Percentiles rank a stretch among this genome's conserved stretches.
These are phyloP conservation scores for Euclidia mi DNA, from an alignment of 2,888 invertebrate species.

Conservation along the genomic window DNA sequence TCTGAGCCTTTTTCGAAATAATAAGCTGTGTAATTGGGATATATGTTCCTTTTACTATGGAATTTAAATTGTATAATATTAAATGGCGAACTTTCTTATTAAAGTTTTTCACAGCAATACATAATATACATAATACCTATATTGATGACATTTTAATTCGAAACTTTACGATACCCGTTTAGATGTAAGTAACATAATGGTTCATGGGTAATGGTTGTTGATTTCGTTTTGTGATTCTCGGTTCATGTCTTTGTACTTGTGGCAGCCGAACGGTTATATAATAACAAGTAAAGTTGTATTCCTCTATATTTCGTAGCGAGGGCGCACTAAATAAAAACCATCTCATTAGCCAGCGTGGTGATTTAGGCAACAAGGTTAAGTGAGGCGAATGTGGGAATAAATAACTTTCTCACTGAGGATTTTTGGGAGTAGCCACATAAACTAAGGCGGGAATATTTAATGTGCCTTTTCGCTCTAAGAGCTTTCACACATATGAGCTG, in stretches of 20 bases:
- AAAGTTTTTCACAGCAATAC: constrained; percentile 66
- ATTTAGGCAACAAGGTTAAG: constrained; percentile 66
- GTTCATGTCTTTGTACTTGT: not conserved
- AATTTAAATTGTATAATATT: too few species aligned
- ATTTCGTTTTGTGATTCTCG: too few species aligned
- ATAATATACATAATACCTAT: constrained; percentile 64
- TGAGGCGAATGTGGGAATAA: constrained; percentile 55
- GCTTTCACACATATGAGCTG: constrained; percentile 26
- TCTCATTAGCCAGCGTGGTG: constrained; percentile 65
- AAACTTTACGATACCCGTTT: too few species aligned
- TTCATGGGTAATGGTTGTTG: constrained; percentile 37
- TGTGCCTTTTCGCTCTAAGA: constrained; percentile 33
- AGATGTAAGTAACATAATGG: too few species aligned
- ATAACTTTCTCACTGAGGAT: constrained; percentile 53
- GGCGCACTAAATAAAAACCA: constrained; percentile 65
- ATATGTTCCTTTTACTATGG: constrained; percentile 83
- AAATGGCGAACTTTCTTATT: constrained; percentile 75
- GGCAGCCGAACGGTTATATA: constrained; percentile 29
- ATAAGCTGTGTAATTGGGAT: constrained; percentile 87
- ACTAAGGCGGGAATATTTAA: constrained; percentile 47
- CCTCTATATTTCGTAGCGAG: constrained; percentile 59
- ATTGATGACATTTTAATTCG: too few species aligned
- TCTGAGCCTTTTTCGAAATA: constrained; percentile 78
- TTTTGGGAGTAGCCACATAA: constrained; percentile 50
- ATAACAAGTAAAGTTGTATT: constrained; percentile 62